phyloP scores from a whole-genome alignment of 92 coral and sea anemone species.

The Pocillopora grandis region DNA sequence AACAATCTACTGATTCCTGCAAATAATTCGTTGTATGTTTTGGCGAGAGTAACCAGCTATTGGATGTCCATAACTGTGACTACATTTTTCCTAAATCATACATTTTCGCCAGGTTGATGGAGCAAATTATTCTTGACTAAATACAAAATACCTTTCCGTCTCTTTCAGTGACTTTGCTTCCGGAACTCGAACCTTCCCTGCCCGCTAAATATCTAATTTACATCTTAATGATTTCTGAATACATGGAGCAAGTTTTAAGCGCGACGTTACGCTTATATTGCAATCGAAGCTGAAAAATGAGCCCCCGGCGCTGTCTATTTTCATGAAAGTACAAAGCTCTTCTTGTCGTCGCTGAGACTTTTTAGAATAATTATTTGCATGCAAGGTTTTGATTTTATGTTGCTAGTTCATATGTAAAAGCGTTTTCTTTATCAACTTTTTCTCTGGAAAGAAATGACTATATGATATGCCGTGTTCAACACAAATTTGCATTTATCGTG shows the following conservation, averaged over 20 bases:
- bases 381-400: background rate
- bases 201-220: conserved; percentile 11
- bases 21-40: no score
- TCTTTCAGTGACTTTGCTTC: background rate
- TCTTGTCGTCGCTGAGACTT: background rate
- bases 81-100: no score
- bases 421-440: background rate
- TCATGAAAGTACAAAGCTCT: background rate
- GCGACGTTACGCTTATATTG: conserved; percentile 6
- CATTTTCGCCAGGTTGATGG: no score
- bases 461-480: background rate
- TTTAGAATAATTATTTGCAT: background rate
- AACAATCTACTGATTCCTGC: no score
- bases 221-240: background rate
- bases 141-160: no score
- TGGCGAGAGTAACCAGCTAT: no score
- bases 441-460: background rate
- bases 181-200: background rate
- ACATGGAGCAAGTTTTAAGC: background rate
- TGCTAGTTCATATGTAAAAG: background rate
- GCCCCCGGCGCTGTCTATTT: background rate
- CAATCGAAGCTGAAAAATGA: background rate
- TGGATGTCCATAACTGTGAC: no score
- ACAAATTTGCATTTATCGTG: conserved; percentile 16
- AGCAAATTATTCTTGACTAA: no score